Percentiles rank a stretch among this genome's conserved stretches.
Conservation (phyloP, 2,888 invertebrate species). For the Seira ritae region DNA sequence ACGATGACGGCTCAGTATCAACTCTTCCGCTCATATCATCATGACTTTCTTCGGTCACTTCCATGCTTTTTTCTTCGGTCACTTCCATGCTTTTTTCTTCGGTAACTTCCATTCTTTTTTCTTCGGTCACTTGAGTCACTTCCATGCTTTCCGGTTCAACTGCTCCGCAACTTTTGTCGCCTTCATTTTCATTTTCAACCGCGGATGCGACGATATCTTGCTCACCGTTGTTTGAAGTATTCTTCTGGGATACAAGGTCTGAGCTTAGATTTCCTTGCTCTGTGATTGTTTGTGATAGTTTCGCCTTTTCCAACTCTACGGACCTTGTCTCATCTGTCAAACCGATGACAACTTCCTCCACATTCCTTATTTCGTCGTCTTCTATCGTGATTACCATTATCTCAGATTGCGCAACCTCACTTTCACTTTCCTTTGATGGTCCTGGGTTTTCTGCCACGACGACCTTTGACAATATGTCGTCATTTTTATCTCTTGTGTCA, state of each 20-base stretch:
- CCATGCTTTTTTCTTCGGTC: neutral
- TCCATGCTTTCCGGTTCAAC: neutral
- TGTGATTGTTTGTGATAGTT: neutral
- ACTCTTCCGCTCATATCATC: too few species aligned
- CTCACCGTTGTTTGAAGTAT: neutral
- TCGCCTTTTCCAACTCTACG: neutral
- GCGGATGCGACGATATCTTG: neutral
- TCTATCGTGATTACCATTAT: too few species aligned
- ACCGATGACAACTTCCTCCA: too few species aligned
- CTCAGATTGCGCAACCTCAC: too few species aligned
- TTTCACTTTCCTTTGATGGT: neutral
- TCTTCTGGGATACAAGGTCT: neutral
- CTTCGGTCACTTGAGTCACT: neutral
- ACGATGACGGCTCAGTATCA: neutral
- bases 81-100: neutral
- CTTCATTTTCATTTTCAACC: neutral
- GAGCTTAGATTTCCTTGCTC: neutral
- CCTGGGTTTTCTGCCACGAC: neutral
- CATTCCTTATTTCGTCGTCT: too few species aligned
- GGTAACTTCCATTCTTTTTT: neutral
- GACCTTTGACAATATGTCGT: slow-evolving; percentile 24
- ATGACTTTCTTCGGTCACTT: too few species aligned
- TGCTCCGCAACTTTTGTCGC: neutral
- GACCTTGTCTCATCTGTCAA: too few species aligned
- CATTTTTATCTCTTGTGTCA: neutral